Percentiles rank a stretch among this genome's conserved stretches.
phyloP scores from a whole-genome alignment of 1,140 invertebrate genomes.

The Maconellicoccus hirsutus region DNA sequence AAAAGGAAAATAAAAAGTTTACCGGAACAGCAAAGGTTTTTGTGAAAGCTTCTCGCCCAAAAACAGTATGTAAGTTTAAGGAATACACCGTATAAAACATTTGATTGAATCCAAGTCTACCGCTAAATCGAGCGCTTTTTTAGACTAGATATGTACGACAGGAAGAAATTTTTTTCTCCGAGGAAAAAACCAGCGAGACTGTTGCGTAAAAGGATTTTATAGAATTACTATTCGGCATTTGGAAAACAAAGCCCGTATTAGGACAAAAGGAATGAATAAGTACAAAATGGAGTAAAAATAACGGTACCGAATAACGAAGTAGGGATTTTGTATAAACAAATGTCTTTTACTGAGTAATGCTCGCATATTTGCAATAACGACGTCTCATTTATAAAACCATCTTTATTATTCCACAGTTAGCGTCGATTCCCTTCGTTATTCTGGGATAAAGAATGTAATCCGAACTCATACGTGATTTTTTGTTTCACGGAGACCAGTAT shows the following conservation, averaged over 20 bases:
- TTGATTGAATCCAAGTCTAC: constrained; percentile 12
- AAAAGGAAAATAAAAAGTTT: background rate
- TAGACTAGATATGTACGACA: background rate
- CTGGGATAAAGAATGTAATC: background rate
- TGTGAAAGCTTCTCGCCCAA: background rate
- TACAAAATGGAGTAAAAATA: constrained; percentile 9
- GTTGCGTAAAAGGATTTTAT: constrained; percentile 14
- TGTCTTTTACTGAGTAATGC: constrained; percentile 4
- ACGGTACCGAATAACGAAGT: background rate
- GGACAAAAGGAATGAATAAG: background rate
- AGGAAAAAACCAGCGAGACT: background rate
- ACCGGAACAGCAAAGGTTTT: background rate
- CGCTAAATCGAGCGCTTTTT: constrained; percentile 12
- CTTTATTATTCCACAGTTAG: background rate
- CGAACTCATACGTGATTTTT: background rate
- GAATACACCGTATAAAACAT: constrained; percentile 3
- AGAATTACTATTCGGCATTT: constrained; percentile 9
- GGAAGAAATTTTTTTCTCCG: background rate
- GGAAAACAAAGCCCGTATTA: constrained; percentile 7
- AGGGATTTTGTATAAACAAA: constrained; percentile 7
- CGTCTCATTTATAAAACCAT: constrained; percentile 4
- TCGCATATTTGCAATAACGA: constrained; percentile 3
- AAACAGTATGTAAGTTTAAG: constrained; percentile 13
- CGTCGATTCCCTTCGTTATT: constrained; percentile 7
- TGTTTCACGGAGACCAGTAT: background rate